Evolutionary conservation across 2,888 invertebrate species (phyloP).

Genomic region (Yponomeuta malinellus): DNA sequence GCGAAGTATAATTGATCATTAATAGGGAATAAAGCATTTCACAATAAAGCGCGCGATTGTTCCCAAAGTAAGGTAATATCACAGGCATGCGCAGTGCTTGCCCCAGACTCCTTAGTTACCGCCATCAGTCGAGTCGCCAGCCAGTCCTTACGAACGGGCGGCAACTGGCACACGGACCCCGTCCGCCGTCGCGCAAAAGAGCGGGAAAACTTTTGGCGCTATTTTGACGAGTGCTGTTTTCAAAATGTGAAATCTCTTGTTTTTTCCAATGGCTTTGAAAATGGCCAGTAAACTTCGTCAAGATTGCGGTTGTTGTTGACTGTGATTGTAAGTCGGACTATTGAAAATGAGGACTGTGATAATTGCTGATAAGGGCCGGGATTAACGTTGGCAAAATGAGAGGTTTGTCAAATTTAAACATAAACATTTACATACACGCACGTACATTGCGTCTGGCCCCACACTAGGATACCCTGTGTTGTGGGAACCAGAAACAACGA

Average conservation of each 20-base stretch:
- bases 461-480: no score
- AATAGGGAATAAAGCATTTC: neutral
- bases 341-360: constrained; percentile 3
- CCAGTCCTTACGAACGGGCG: constrained; percentile 9
- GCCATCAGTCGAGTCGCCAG: neutral
- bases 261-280: neutral
- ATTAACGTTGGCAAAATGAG: neutral
- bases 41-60: neutral
- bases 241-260: neutral
- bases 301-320: neutral
- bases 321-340: neutral
- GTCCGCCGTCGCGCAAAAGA: neutral
- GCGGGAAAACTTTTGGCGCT: constrained; percentile 12
- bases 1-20: neutral
- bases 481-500: no score
- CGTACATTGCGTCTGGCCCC: no score
- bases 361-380: neutral
- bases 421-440: no score
- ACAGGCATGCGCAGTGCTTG: constrained; percentile 11
- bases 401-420: neutral
- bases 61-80: neutral
- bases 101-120: constrained; percentile 1
- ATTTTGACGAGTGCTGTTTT: neutral
- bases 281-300: neutral
- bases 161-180: neutral